Conservation (phyloP, 2,888 invertebrate species). For the Athalia circularis region DNA sequence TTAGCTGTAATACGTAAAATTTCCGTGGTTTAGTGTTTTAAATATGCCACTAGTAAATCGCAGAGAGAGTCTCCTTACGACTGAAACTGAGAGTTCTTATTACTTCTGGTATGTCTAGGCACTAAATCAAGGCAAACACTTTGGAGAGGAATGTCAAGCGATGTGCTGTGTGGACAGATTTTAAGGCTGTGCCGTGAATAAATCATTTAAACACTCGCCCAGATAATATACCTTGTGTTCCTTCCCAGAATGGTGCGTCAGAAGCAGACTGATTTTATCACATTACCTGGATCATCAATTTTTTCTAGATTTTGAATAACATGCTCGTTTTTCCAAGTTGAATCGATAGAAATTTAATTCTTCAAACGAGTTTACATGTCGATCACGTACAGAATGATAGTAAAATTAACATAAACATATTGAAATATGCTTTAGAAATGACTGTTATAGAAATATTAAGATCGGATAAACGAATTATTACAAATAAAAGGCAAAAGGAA, state of each 20-base stretch:
- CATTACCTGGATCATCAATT: too few species aligned
- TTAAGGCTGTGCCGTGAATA: conserved; percentile 73
- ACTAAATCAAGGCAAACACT: conserved; percentile 22
- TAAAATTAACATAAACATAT: too few species aligned
- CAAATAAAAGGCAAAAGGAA: conserved; percentile 3
- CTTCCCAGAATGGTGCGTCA: conserved; percentile 39
- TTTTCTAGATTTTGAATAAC: too few species aligned
- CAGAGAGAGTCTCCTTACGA: conserved; percentile 4
- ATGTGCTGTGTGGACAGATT: conserved; percentile 66
- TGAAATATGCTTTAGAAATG: too few species aligned
- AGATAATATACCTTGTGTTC: conserved; percentile 45
- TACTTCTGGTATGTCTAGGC: neutral
- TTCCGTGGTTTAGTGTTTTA: conserved; percentile 15
- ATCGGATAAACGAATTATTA: too few species aligned
- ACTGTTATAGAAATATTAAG: too few species aligned
- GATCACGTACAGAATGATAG: too few species aligned
- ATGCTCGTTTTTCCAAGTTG: too few species aligned
- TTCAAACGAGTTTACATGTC: too few species aligned
- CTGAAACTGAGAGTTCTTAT: neutral
- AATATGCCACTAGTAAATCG: neutral
- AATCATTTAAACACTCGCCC: conserved; percentile 63
- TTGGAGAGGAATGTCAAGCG: conserved; percentile 57
- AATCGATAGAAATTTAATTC: too few species aligned
- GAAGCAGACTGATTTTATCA: conserved; percentile 11
- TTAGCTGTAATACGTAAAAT: conserved; percentile 14